Evolutionary conservation across 2,888 invertebrate species (phyloP).

Genomic region (Andrena minutula): DNA sequence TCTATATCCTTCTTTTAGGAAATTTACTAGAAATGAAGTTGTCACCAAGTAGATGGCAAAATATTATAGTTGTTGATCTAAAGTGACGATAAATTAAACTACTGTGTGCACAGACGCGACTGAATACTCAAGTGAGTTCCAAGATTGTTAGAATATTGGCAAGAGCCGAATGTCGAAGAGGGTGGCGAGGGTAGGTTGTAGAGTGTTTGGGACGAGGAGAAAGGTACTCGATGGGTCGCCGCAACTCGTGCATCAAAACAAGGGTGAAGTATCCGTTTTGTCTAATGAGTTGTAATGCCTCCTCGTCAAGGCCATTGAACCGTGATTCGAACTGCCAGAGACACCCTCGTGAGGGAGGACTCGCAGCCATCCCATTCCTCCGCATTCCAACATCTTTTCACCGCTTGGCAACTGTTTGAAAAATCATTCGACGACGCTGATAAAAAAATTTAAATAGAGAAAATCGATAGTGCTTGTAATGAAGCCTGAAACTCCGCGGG

Average conservation of each 20-base stretch:
- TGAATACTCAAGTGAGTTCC: slow-evolving; percentile 21
- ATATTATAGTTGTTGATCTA: not conserved
- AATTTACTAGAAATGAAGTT: not conserved
- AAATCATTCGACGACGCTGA: not conserved
- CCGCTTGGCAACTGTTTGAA: not conserved
- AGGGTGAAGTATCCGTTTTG: slow-evolving; percentile 65
- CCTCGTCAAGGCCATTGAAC: slow-evolving; percentile 62
- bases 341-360: slow-evolving; percentile 50
- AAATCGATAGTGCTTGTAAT: not conserved
- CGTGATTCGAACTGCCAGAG: slow-evolving; percentile 58
- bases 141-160: slow-evolving; percentile 27
- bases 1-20: too few relatives aligned
- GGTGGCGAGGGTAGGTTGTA: slow-evolving; percentile 11
- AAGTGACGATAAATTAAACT: slow-evolving; percentile 14
- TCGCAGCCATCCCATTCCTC: slow-evolving; percentile 44
- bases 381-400: slow-evolving; percentile 32
- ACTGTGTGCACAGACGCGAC: not conserved
- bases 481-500: not conserved
- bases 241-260: slow-evolving; percentile 55
- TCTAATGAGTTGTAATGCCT: slow-evolving; percentile 72
- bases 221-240: slow-evolving; percentile 56
- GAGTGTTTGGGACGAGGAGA: slow-evolving; percentile 44
- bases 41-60: not conserved
- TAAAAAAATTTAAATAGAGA: not conserved
- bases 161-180: slow-evolving; percentile 33